These are phyloP conservation scores for Acrocephalus kingi DNA, from an alignment of 2,113 vertebrate species.

Conservation along the genomic window DNA sequence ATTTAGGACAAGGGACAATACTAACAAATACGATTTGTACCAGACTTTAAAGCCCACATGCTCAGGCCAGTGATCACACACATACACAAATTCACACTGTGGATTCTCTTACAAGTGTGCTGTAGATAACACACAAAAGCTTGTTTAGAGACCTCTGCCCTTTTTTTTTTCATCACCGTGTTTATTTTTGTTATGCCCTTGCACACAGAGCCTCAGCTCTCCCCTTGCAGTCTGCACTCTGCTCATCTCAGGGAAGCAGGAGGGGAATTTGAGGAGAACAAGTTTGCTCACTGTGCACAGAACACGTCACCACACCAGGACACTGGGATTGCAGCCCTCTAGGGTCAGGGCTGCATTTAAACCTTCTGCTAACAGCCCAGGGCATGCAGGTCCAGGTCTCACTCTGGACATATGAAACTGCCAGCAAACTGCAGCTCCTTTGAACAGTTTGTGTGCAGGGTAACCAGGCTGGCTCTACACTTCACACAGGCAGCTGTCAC, in stretches of 20 bases:
- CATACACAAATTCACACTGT: not conserved
- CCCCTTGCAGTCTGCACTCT: not conserved
- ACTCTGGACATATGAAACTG: not conserved
- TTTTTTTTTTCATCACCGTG: not conserved
- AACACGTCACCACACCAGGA: not conserved
- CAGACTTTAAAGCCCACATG: not conserved
- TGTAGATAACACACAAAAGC: not conserved
- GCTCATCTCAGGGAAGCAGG: not conserved
- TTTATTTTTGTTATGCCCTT: not conserved
- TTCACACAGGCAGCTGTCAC: not conserved
- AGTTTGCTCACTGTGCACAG: not conserved
- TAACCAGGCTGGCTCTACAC: not conserved
- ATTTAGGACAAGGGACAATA: constrained; percentile 12
- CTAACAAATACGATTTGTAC: not conserved
- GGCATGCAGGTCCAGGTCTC: not conserved
- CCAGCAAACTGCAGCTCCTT: not conserved
- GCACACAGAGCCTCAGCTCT: not conserved
- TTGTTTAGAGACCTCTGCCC: not conserved
- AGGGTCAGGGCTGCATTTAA: not conserved
- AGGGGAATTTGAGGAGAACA: not conserved
- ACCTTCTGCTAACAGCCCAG: not conserved
- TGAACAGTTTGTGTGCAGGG: not conserved
- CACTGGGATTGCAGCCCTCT: not conserved
- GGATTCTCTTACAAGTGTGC: constrained; percentile 17
- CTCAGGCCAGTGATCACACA: not conserved